Base-by-base conservation (phyloP, 2,797 vertebrate species). In the Apodemus agrarius region DNA sequence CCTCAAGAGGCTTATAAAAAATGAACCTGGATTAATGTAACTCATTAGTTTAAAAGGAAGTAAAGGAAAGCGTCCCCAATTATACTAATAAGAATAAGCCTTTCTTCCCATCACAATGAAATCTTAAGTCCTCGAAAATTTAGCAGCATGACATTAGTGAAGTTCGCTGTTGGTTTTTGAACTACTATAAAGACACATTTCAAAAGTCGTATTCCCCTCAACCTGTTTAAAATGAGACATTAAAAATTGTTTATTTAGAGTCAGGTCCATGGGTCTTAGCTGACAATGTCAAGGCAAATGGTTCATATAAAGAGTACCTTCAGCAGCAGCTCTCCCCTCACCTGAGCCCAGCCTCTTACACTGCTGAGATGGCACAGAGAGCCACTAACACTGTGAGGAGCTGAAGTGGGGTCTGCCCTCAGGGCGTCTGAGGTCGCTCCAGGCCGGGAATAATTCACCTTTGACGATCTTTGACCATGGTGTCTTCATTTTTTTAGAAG, bases 1-100 rank as follows among this genome's bases (percentile, higher is more conserved):
- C 98, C 99, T 97, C 98, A 97, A 98, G 98, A 99, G 98, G 98
- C 98, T 99, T 99, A 98, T 99, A 99, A 99, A 99, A 43, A 99
- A 98, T 98, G 98, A 99, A 99, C 98, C 98, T 98, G 98, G 98
- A 99, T 99, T 99, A 99, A 99, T 99, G 98, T 98, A 98, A 98
- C 98, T 99, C 98, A 99, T 99, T 99, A 99, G 98, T 98, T 98
- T 98, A 99, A 99, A 99, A 98, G 98, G 98, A 99, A 98, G 98
- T 98, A 98, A 98, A 98, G 98, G 98, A 98, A 98, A 98, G 97
- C 98, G 98, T 98, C 98, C 97, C 98, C 98, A 98, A 98, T 99
- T 99, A 99, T 78, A 98, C 97, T 99, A 98, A 99, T 98, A 98
- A 99, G 98, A 96, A 98, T 98, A 98, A 98, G 98, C 97, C 97